A percentile compares a stretch with the other conserved stretches of the same genome.
Conservation (phyloP, 1,140 invertebrate species). For the Drosophila pseudoobscura region DNA sequence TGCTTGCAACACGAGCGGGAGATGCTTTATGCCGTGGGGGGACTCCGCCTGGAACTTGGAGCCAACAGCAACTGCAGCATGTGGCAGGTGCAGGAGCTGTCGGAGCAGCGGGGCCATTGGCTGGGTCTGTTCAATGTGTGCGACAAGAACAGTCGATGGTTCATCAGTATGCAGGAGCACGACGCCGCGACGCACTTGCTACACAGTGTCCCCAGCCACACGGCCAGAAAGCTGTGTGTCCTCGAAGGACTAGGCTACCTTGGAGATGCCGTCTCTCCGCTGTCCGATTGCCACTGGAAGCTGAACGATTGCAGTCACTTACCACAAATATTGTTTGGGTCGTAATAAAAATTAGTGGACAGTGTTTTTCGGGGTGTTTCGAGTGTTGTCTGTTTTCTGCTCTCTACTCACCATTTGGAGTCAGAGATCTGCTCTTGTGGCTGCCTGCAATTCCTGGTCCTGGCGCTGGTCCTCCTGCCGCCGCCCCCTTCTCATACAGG, state of each 20-base stretch:
- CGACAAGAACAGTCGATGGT: constrained; percentile 25
- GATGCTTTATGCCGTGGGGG: constrained; percentile 28
- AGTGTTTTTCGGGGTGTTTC: background rate
- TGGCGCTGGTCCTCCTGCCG: constrained; percentile 1
- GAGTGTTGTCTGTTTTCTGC: background rate
- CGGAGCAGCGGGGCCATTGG: background rate
- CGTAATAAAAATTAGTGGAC: background rate
- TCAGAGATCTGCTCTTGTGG: constrained; percentile 45
- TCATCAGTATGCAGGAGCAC: constrained; percentile 24
- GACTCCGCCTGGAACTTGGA: constrained; percentile 32
- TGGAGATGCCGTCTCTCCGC: background rate
- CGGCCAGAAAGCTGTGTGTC: constrained; percentile 24
- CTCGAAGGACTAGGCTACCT: constrained; percentile 1
- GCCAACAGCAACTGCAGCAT: constrained; percentile 52
- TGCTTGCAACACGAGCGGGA: constrained; percentile 48
- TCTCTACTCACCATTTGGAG: constrained; percentile 54
- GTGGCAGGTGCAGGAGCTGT: constrained; percentile 33
- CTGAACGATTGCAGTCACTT: constrained; percentile 51
- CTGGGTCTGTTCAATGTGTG: constrained; percentile 47
- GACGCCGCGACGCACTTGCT: background rate
- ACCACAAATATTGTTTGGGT: constrained; percentile 1
- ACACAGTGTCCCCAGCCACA: constrained; percentile 3
- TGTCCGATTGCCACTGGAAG: constrained; percentile 42
- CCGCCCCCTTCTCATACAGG: constrained; percentile 61
- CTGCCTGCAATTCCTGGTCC: constrained; percentile 10